phyloP scores from a whole-genome alignment of 2,113 vertebrate species.

The Syngnathus scovelli region DNA sequence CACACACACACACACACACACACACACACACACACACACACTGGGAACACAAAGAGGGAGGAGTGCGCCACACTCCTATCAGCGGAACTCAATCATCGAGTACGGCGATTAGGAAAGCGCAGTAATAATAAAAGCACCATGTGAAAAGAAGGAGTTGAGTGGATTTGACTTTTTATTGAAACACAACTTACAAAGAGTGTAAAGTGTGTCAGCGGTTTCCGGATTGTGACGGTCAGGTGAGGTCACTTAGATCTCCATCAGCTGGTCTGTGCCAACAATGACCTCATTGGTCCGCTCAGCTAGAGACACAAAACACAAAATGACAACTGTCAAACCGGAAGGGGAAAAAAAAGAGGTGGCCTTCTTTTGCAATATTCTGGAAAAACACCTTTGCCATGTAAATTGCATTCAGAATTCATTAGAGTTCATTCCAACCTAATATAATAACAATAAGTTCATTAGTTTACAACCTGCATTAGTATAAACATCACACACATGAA shows the following conservation, averaged over 20 bases:
- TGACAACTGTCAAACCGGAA: background rate
- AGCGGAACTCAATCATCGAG: constrained; percentile 26
- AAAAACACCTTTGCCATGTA: background rate
- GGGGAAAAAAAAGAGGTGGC: background rate
- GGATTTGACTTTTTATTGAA: constrained; percentile 62
- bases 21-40: constrained; percentile 25
- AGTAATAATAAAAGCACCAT: constrained; percentile 5
- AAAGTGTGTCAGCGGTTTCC: constrained; percentile 4
- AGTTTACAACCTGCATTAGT: no score
- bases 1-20: constrained; percentile 18
- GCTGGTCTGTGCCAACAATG: constrained; percentile 92
- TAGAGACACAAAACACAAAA: constrained; percentile 58
- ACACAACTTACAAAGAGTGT: constrained; percentile 47
- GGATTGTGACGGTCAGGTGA: constrained; percentile 22
- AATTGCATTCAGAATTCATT: no score
- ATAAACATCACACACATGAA: background rate
- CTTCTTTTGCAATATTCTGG: background rate
- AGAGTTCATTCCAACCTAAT: no score
- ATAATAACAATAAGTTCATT: no score
- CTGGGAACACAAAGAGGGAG: constrained; percentile 4
- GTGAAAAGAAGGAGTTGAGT: background rate
- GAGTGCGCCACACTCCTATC: constrained; percentile 23
- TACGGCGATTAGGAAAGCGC: constrained; percentile 26
- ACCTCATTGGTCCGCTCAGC: constrained; percentile 92
- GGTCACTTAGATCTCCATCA: constrained; percentile 91